Conservation (phyloP, 2,888 invertebrate species). For the Tigriopus californicus region DNA sequence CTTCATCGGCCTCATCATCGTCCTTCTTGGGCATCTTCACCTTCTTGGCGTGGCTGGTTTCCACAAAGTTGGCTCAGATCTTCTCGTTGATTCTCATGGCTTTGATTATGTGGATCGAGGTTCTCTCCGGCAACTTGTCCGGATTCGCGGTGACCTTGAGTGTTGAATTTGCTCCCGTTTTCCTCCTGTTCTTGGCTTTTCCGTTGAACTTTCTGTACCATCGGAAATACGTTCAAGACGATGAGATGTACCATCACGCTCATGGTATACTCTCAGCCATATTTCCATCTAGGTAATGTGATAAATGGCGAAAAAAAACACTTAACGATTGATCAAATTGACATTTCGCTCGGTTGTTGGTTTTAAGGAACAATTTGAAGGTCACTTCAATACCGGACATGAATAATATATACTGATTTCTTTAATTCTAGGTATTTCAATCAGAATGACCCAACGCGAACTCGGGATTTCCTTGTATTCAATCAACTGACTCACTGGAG, state of each 20-base stretch:
- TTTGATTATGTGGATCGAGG: neutral
- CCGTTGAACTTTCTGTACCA: neutral
- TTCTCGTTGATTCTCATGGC: neutral
- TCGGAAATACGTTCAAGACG: neutral
- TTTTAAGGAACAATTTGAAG: too few species aligned
- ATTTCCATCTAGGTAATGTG: conserved; percentile 2
- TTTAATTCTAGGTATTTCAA: conserved; percentile 3
- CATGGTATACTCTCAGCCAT: conserved; percentile 5
- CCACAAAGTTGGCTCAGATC: neutral
- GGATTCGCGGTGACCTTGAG: neutral
- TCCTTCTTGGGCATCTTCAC: neutral
- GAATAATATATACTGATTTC: neutral
- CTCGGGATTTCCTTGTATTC: neutral
- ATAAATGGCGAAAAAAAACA: too few species aligned
- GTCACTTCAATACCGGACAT: neutral
- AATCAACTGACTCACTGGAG: conserved; percentile 5
- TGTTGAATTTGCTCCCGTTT: neutral
- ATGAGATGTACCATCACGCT: neutral
- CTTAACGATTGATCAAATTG: too few species aligned
- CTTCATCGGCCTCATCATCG: too few species aligned
- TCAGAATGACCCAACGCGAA: neutral
- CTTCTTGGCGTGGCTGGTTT: neutral
- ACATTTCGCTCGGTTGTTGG: too few species aligned
- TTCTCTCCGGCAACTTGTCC: neutral
- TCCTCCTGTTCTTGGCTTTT: neutral